Conservation (phyloP, 2,113 vertebrate species). For the Clupea harengus region DNA sequence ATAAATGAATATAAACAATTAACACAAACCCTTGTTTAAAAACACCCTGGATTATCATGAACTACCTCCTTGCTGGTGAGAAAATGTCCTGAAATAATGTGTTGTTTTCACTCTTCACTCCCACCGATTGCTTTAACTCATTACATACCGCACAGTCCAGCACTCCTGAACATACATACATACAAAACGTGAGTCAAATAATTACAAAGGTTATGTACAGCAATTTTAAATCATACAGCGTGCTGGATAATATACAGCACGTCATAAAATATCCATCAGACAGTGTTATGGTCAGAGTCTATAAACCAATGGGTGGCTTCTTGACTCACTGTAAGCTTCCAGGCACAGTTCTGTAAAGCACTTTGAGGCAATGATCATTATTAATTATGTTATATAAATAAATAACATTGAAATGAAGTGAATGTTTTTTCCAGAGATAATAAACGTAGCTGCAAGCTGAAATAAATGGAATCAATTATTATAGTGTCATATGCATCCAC, state of each 20-base stretch:
- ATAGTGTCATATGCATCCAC: background rate
- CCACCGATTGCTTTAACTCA: background rate
- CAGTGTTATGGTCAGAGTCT: no score
- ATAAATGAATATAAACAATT: background rate
- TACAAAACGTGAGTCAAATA: no score
- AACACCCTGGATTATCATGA: background rate
- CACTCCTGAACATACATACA: no score
- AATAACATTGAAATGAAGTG: background rate
- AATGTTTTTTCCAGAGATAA: background rate
- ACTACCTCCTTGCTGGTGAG: background rate
- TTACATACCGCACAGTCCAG: background rate
- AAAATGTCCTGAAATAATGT: background rate
- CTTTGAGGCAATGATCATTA: background rate
- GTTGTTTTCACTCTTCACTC: background rate
- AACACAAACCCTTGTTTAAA: background rate
- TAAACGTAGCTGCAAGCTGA: background rate
- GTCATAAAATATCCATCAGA: no score
- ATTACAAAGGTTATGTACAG: no score
- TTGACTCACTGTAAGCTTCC: background rate
- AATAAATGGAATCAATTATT: background rate
- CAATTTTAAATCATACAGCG: no score
- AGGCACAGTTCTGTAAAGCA: background rate
- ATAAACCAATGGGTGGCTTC: no score
- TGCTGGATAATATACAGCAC: no score
- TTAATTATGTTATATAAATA: background rate